Evolutionary conservation across 2,113 vertebrate species (phyloP), one percentile per base, ranked within the genome.

Genomic region (Poecile atricapillus): DNA sequence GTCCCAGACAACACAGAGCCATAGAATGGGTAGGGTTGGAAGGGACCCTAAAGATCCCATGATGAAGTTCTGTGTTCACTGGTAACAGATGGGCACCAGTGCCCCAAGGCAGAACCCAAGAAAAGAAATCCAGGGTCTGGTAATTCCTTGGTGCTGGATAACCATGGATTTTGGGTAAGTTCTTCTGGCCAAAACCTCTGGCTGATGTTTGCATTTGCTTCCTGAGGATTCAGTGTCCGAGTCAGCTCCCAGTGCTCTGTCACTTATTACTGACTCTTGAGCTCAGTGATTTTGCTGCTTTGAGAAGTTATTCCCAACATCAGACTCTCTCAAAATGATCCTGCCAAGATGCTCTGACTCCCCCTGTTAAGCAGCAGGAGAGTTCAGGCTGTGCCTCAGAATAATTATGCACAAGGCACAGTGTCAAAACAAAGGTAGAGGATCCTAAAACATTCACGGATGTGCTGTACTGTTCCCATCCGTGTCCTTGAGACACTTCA

Each of bases 351-450:
- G 43, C 17, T 79, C 75, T 68, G 33, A 71, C 23, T 79, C 83
- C 18, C 39, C 53, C 68, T n/a, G 44, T 67, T 75, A 78, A 63
- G 15, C 49, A 83, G 75, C 71, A 60, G 89, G 58, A 71, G 67
- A 56, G 58, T 37, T 82, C 76, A 93, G 53, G 41, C 39, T 74
- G 73, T 46, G 63, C 64, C 65, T 87, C 68, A 41, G 69, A 84
- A 58, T 60, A 69, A 58, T 70, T 74, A 83, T 13, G 46, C 2
- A 2, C 37, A 78, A 87, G 68, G 27, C 73, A 73, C 65, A 46
- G 83, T 46, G 47, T 90, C 65, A 87, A 82, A 64, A 78, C 75
- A 92, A 62, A 87, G 85, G 64, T 33, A 12, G 69, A 83, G 78
- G 60, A 70, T 70, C 60, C 77, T 65, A 44, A 80, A 85, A 58